These are phyloP conservation scores for Suricata suricatta DNA, from an alignment of 2,113 vertebrate genomes.

Conservation along the genomic window DNA sequence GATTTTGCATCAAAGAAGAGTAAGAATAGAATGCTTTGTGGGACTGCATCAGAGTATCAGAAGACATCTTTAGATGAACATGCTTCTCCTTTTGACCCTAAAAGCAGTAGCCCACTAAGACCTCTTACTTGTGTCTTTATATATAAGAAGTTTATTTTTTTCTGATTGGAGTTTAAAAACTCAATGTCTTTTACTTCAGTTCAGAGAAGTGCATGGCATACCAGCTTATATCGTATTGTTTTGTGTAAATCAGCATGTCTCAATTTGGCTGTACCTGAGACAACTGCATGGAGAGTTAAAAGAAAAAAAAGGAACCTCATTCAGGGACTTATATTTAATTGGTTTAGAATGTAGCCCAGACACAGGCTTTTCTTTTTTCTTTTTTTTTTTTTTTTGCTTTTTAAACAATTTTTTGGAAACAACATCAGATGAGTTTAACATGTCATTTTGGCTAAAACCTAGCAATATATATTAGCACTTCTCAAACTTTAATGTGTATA, in stretches of 20 bases:
- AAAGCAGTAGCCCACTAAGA: constrained; percentile 21
- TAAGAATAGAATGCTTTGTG: constrained; percentile 41
- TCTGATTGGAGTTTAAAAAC: background rate
- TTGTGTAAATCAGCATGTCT: background rate
- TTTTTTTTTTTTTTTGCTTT: too few relatives aligned
- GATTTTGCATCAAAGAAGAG: constrained; percentile 46
- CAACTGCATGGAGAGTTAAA: background rate
- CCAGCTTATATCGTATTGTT: background rate
- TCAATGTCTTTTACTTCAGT: background rate
- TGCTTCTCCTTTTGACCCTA: constrained; percentile 42
- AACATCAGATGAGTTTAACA: background rate
- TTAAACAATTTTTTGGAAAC: background rate
- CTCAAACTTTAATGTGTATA: background rate
- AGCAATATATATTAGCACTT: background rate
- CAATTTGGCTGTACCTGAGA: background rate
- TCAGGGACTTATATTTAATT: background rate
- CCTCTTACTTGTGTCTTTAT: background rate
- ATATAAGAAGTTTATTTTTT: background rate
- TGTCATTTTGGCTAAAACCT: background rate
- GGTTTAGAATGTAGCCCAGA: background rate
- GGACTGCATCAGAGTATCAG: constrained; percentile 15
- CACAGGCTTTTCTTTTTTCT: background rate
- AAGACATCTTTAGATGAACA: constrained; percentile 7
- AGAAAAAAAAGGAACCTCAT: background rate
- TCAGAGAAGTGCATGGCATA: background rate